These are phyloP conservation scores for Orthochromis malagaraziensis DNA, from an alignment of 2,113 vertebrate species.

Conservation along the genomic window DNA sequence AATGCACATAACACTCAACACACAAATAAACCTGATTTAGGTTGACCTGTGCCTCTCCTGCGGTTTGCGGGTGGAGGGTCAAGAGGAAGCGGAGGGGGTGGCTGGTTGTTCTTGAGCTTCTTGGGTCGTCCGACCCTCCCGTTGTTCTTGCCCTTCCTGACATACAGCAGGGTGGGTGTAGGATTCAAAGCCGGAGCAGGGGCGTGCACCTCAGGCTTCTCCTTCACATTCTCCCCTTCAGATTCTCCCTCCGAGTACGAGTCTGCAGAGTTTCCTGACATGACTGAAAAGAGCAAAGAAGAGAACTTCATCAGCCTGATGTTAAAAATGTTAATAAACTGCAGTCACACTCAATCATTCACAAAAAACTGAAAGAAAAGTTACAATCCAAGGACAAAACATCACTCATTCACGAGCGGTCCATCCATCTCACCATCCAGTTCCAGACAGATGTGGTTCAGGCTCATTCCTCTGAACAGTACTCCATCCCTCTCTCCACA, in stretches of 20 bases:
- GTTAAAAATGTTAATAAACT: neutral
- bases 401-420: neutral
- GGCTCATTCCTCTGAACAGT: slow-evolving; percentile 76
- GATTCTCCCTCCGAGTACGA: slow-evolving; percentile 72
- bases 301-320: neutral
- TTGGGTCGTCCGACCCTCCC: slow-evolving; percentile 64
- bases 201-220: slow-evolving; percentile 29
- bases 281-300: slow-evolving; percentile 44
- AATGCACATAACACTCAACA: neutral
- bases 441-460: slow-evolving; percentile 78
- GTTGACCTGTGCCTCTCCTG: slow-evolving; percentile 65
- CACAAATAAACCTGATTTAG: slow-evolving; percentile 38
- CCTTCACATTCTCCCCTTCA: slow-evolving; percentile 64
- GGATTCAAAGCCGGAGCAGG: neutral
- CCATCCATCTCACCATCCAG: slow-evolving; percentile 67
- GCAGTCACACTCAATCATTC: neutral
- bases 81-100: neutral
- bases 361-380: neutral
- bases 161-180: slow-evolving; percentile 52
- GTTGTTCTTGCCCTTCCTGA: slow-evolving; percentile 64
- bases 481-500: slow-evolving; percentile 76
- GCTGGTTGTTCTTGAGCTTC: slow-evolving; percentile 55
- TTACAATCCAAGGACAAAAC: neutral
- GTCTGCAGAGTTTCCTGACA: slow-evolving; percentile 77
- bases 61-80: slow-evolving; percentile 7